Evolutionary conservation across 1,140 invertebrate species (phyloP).

Genomic region (Saxidomus purpurata): DNA sequence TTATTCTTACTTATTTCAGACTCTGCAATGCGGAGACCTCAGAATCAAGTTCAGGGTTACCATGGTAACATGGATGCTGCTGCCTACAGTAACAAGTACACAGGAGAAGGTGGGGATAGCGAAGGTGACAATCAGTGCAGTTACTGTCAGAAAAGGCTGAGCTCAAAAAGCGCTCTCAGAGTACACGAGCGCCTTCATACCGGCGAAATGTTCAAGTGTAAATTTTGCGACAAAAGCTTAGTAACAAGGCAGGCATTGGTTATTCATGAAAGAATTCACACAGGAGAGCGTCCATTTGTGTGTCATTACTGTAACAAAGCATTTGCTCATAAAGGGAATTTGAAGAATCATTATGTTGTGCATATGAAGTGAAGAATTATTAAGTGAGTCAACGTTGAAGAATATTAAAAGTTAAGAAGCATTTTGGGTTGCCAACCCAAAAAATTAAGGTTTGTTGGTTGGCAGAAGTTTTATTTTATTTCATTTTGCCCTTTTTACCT

Average conservation of each 20-base stretch:
- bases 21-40: neutral
- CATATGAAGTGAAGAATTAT: slow-evolving; percentile 15
- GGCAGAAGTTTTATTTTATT: no score
- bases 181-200: slow-evolving; percentile 6
- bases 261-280: slow-evolving; percentile 36
- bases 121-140: slow-evolving; percentile 18
- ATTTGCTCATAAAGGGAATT: slow-evolving; percentile 36
- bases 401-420: no score
- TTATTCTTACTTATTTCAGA: no score
- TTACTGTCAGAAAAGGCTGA: slow-evolving; percentile 4
- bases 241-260: neutral
- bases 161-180: neutral
- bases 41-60: neutral
- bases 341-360: slow-evolving; percentile 18
- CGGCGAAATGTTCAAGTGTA: slow-evolving; percentile 7
- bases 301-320: slow-evolving; percentile 21
- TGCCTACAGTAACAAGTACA: neutral
- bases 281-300: slow-evolving; percentile 18
- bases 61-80: neutral
- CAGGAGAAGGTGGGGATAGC: neutral
- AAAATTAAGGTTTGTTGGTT: no score
- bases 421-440: no score
- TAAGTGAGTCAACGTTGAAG: no score
- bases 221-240: neutral
- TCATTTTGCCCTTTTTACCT: no score